Base-by-base conservation (phyloP, 2,888 invertebrate species). In the Steromphala cineraria region DNA sequence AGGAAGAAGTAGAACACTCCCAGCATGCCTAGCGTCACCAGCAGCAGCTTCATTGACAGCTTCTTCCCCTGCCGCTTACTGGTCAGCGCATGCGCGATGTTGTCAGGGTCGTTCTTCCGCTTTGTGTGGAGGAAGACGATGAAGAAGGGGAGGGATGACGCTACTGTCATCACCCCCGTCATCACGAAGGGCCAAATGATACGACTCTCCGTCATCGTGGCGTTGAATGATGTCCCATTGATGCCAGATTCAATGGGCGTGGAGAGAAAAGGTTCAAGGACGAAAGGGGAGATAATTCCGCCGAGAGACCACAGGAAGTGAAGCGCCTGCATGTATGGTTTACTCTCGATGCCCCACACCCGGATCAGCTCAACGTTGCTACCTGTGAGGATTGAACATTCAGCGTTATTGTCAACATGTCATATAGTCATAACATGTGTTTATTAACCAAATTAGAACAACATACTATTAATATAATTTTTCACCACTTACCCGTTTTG, bases 201-300 rank as follows among this genome's bases (percentile, higher is more conserved):
- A 2, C 24, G 15, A 28, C 28, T 62, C 28, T 62, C 62, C 3
- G 62, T 1, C 62, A 21, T 24, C 21, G 62, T 62, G 24, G 62
- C 19, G 62, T 62, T 62, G 24, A 28, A 28, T 28, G 28, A 10
- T n/a, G 28, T 28, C 4, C 46, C 46, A 13, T 46, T 46, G 46
- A 46, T 4, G 46, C 46, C 46, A 4, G 46, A 46, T 2, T 62
- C 62, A 28, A 40, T 21, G n/a, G 52, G 21, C 28, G 62, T 28
- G 1, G 75, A 79, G 8, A 75, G 75, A 24, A 75, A 75, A 46
- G 75, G 75, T 5, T 53, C 53, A 75, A 75, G 46, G 24, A 75
- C 53, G 24, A 52, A 53, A 24, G 75, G 75, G n/a, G 75, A 75
- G 53, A 75, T 46, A 75, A 75, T 53, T n/a, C 75, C 75, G 1